Evolutionary conservation across 1,140 invertebrate species (phyloP), one percentile per base, ranked within the genome.

Genomic region (Magallana gigas): DNA sequence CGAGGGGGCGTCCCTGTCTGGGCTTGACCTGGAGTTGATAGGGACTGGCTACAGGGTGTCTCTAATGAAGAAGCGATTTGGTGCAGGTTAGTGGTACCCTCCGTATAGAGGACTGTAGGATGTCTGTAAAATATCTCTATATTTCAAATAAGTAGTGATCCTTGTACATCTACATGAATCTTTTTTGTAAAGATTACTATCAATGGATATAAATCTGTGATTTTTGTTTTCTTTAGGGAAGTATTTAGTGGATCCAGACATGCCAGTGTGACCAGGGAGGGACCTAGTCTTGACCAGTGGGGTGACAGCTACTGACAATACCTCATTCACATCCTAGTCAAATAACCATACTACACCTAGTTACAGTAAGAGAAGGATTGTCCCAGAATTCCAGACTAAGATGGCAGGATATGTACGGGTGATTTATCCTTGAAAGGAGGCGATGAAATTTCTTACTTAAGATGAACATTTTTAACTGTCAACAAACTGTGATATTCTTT

Each of bases 1-100:
- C 94, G 98, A 98, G 95, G 98, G 98, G 76, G 98, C 98, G 57
- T 99, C 98, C 0, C 95, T 99, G 11, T 99, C 98, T 29, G 98
- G 98, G 58, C 96, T 98, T 84, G 98, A 99, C 92, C 99, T 99
- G 94, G 97, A 98, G 94, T 95, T 99, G 23, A 95, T 97, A 85
- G 98, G 98, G 9, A 95, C 96, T 86, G 98, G 98, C 8, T 99
- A 99, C 95, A 96, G 98, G 92, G 95, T 99, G 86, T 99, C 98
- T 56, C 96, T 99, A 90, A 97, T 98, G 68, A 99, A 99, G 94
- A 96, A 98, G 90, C 96, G 98, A 94, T 99, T 99, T 95, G 97
- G 98, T 85, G 98, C 98, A 91, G 98, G 98, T 97, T 96, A 95
- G 95, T 60, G 6, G 14, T 9, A n/a, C 3, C 36, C 36, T 48